These are phyloP conservation scores for Bimastos eiseni DNA, from an alignment of 2,888 invertebrate species.

Conservation along the genomic window DNA sequence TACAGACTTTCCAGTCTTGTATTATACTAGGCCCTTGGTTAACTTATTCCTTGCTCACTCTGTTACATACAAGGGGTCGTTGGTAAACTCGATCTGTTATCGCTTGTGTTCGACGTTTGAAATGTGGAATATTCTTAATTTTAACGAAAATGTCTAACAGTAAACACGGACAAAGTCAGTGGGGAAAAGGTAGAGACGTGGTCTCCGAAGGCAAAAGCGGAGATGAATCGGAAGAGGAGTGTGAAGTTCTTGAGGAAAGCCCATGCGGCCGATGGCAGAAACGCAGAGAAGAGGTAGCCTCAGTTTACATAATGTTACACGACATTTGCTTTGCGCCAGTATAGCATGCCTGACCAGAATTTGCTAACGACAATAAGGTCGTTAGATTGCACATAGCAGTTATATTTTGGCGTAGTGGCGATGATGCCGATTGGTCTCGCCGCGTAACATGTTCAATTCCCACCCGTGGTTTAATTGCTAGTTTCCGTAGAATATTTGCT, in stretches of 20 bases:
- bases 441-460: background rate
- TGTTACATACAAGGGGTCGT: too few relatives aligned
- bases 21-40: too few relatives aligned
- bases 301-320: background rate
- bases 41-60: too few relatives aligned
- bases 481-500: too few relatives aligned
- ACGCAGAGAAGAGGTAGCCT: conserved; percentile 86
- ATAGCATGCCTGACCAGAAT: background rate
- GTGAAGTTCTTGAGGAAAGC: conserved; percentile 97
- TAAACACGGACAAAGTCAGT: background rate
- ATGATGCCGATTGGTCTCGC: background rate
- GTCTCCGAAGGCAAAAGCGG: conserved; percentile 66
- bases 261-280: conserved; percentile 99
- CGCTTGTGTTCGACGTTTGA: background rate
- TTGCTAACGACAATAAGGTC: background rate
- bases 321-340: background rate
- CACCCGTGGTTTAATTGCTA: background rate
- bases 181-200: background rate
- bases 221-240: conserved; percentile 83
- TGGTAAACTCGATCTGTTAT: background rate
- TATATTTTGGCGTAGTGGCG: background rate
- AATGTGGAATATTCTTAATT: background rate
- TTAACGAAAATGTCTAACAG: conserved; percentile 6
- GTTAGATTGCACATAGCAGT: background rate
- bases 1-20: too few relatives aligned